These are phyloP conservation scores for Tolmerus cingulatus DNA, from an alignment of 2,888 invertebrate species.

Conservation along the genomic window DNA sequence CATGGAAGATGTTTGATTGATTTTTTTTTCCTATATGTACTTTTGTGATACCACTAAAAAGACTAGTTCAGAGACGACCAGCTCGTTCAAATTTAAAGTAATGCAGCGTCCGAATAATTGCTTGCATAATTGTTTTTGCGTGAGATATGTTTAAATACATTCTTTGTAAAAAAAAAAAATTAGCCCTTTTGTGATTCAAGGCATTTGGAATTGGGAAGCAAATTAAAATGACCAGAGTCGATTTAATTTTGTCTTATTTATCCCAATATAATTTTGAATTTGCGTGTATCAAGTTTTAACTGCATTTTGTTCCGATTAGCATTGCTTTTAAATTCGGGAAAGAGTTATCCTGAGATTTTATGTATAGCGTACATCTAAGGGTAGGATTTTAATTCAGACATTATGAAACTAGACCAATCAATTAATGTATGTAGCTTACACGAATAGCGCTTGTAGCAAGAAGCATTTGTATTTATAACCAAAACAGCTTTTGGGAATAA, in stretches of 20 bases:
- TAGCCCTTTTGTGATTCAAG: neutral
- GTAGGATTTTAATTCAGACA: neutral
- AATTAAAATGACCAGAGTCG: neutral
- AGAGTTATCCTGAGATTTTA: neutral
- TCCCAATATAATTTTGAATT: neutral
- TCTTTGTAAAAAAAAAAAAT: neutral
- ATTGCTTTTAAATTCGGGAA: neutral
- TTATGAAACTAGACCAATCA: neutral
- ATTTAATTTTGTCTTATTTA: neutral
- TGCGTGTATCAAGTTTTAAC: neutral
- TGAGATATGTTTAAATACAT: neutral
- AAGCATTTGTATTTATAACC: neutral
- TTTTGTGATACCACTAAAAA: neutral
- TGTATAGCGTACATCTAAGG: neutral
- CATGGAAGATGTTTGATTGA: neutral
- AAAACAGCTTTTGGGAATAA: neutral
- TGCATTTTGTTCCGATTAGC: neutral
- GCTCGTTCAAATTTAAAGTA: neutral
- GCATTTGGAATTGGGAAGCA: neutral
- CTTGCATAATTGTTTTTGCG: neutral
- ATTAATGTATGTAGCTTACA: conserved; percentile 19
- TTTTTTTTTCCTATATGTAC: neutral
- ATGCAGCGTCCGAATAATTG: neutral
- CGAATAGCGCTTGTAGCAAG: neutral
- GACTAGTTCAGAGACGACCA: neutral